Percentiles rank a stretch among this genome's conserved stretches.
Conservation (phyloP, 2,113 vertebrate genomes). For the Uria lomvia region DNA sequence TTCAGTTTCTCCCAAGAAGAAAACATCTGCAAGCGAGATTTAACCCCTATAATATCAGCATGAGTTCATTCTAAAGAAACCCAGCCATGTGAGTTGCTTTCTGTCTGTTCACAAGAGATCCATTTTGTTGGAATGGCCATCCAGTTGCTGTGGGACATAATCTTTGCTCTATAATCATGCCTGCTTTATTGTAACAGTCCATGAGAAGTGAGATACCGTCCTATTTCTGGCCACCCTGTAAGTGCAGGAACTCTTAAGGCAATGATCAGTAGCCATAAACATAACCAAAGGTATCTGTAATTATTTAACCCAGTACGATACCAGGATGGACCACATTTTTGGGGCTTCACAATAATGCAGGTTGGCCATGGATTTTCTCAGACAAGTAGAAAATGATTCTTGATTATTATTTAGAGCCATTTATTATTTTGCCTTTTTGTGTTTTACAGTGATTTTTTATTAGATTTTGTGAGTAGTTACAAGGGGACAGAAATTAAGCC, state of each 20-base stretch:
- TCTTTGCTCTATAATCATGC: rapidly evolving
- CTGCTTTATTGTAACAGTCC: neutral
- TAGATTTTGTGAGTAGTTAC: neutral
- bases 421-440: neutral
- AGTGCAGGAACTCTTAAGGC: neutral
- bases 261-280: neutral
- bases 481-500: neutral
- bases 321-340: neutral
- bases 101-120: neutral
- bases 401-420: neutral
- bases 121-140: neutral
- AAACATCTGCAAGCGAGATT: neutral
- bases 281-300: neutral
- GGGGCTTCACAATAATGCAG: rapidly evolving
- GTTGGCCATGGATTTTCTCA: neutral
- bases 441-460: neutral
- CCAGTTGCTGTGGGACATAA: neutral
- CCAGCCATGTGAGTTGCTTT: neutral
- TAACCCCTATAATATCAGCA: neutral
- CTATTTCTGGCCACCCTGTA: neutral
- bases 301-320: neutral
- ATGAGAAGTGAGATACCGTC: neutral
- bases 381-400: neutral
- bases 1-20: neutral
- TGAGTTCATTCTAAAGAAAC: neutral